These are phyloP conservation scores for Brevimyrus niger DNA, from an alignment of 2,113 vertebrate species.

Conservation along the genomic window DNA sequence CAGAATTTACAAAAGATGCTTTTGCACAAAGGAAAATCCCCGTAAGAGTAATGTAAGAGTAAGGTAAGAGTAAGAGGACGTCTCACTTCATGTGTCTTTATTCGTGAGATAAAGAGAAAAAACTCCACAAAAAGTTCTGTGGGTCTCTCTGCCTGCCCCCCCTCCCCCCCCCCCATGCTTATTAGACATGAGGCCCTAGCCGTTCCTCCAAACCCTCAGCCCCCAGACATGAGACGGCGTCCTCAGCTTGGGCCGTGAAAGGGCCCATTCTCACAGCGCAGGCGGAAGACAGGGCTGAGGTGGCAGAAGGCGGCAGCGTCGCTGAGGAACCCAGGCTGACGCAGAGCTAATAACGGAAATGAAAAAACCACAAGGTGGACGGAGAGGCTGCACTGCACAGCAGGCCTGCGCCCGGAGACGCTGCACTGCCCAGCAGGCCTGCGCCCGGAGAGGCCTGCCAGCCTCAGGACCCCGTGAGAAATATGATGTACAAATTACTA, in stretches of 20 bases:
- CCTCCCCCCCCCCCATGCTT: background rate
- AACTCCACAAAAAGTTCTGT: background rate
- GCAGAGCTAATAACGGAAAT: slow-evolving; percentile 61
- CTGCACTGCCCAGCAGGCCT: slow-evolving; percentile 47
- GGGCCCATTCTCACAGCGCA: slow-evolving; percentile 26
- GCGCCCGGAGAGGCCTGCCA: background rate
- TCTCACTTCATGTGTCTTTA: background rate
- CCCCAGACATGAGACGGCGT: background rate
- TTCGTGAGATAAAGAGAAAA: background rate
- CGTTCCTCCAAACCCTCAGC: background rate
- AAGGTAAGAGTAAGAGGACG: background rate
- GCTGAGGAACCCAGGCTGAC: slow-evolving; percentile 45
- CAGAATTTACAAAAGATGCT: background rate
- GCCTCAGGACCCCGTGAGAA: slow-evolving; percentile 33
- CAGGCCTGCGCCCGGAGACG: slow-evolving; percentile 38
- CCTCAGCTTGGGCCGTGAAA: slow-evolving; percentile 26
- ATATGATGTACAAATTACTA: slow-evolving; percentile 56
- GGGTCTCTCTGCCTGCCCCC: background rate
- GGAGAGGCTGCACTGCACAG: slow-evolving; percentile 52
- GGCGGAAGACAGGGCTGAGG: slow-evolving; percentile 37
- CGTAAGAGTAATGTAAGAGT: background rate
- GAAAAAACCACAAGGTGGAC: slow-evolving; percentile 61
- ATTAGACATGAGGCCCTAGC: background rate
- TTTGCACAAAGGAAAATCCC: background rate
- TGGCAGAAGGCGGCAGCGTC: slow-evolving; percentile 40